phyloP scores from a whole-genome alignment of 2,888 invertebrate species.

The Autographa pulchrina region DNA sequence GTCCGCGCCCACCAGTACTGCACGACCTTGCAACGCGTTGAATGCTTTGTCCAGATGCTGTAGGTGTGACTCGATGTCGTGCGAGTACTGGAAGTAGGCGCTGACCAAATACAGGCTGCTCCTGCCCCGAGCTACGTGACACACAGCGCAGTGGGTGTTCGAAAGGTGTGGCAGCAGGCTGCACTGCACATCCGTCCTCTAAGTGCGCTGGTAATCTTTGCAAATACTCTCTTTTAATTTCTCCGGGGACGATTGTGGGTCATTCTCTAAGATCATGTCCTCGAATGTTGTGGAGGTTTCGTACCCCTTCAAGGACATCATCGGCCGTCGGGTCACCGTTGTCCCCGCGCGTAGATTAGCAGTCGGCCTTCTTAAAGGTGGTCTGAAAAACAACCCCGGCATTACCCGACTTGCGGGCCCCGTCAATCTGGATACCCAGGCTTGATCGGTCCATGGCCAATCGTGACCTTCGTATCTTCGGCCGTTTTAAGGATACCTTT shows the following conservation, averaged over 20 bases:
- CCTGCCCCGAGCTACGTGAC: too few species aligned
- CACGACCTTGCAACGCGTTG: conserved; percentile 18
- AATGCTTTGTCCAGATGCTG: conserved; percentile 25
- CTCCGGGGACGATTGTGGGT: too few species aligned
- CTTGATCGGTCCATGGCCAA: neutral
- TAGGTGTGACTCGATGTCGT: neutral
- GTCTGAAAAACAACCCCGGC: neutral
- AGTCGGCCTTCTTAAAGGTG: neutral
- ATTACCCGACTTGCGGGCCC: neutral
- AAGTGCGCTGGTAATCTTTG: too few species aligned
- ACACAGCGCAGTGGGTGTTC: neutral
- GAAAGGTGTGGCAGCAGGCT: conserved; percentile 42
- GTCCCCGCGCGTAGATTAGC: neutral
- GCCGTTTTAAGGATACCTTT: rapidly evolving
- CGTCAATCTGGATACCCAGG: neutral
- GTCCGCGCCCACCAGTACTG: conserved; percentile 47
- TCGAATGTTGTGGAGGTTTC: neutral
- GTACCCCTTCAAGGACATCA: neutral
- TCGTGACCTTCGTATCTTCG: neutral
- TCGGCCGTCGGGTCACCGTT: neutral
- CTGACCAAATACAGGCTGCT: too few species aligned
- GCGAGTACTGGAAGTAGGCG: conserved; percentile 14
- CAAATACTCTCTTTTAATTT: too few species aligned
- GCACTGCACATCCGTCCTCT: conserved; percentile 13
- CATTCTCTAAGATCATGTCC: too few species aligned